Base-by-base conservation (phyloP, 1,140 invertebrate species). In the Trichomalopsis sarcophagae region DNA sequence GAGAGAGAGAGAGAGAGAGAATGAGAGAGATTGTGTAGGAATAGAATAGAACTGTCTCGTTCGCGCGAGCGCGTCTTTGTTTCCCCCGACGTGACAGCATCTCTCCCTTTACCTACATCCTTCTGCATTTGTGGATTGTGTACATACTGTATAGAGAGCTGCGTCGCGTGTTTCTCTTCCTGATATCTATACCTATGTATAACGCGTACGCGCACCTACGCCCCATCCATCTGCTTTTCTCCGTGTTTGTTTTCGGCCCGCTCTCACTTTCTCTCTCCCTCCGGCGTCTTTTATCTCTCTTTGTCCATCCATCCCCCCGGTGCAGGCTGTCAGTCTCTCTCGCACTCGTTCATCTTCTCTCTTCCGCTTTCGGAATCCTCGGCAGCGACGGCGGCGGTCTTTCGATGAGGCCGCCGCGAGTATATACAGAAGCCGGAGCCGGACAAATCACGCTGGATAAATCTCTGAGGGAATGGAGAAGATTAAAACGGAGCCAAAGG, bases 401-500 rank as follows among this genome's bases (percentile, higher is more conserved):
- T 23, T 11, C 69, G 69, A 71, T 71, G 73, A 44, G 73, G 3
- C 73, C 13, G 73, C 10, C 69, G 69, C 69, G 69, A 73, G 36
- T 10, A 11, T 10, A 10, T 10, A n/a, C 30, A 2, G 7, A 11
- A 9, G 44, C 55, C 33, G 33, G 13, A 4, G 5, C 44, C 11
- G 79, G 68, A 81, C 68, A 55, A 81, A 81, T 81, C 79, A 71
- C 69, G 36, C 13, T n/a, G 69, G 69, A 82, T 82, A 82, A 82
- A 82, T 82, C 69, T 82, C 80, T 11, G 36, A 47, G 36, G 79
- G 21, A 81, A 81, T 81, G 47, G 80, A 74, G 40, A 74, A 82
- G 80, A 82, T 82, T 82, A 82, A 82, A 82, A 82, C 27, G 80
- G n/a, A 44, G 69, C 66, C 79, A 44, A 71, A 71, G 79, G 62